Evolutionary conservation across 2,888 invertebrate genomes (phyloP).

Genomic region (Cephus nigrinus): DNA sequence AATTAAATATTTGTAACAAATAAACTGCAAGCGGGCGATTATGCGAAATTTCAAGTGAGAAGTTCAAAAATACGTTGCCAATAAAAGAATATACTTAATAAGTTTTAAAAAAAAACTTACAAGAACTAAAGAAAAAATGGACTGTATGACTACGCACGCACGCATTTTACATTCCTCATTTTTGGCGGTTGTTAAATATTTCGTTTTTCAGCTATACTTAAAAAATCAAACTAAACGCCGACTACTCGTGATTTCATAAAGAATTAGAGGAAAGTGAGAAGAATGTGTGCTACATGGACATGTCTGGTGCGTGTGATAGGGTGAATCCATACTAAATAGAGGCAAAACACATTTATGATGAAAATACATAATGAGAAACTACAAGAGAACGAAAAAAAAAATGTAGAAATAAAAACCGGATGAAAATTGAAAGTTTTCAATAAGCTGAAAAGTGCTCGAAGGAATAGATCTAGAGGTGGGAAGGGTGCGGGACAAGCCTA

Average conservation of each 20-base stretch:
- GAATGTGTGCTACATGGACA: not conserved
- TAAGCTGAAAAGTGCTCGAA: not conserved
- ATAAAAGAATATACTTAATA: no score
- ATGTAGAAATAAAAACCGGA: not conserved
- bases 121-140: no score
- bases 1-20: no score
- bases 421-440: not conserved
- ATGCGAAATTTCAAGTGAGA: no score
- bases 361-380: not conserved
- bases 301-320: not conserved
- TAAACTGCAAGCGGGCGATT: no score
- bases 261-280: no score
- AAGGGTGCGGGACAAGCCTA: not conserved
- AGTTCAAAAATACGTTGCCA: no score
- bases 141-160: no score
- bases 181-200: not conserved
- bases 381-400: not conserved
- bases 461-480: not conserved
- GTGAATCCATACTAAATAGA: not conserved
- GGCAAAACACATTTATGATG: not conserved
- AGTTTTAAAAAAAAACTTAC: no score
- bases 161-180: no score
- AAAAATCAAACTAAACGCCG: not conserved
- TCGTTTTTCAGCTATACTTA: not conserved
- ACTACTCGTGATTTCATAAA: not conserved